phyloP scores from a whole-genome alignment of 2,113 vertebrate genomes.

The Vulpes ferrilata region DNA sequence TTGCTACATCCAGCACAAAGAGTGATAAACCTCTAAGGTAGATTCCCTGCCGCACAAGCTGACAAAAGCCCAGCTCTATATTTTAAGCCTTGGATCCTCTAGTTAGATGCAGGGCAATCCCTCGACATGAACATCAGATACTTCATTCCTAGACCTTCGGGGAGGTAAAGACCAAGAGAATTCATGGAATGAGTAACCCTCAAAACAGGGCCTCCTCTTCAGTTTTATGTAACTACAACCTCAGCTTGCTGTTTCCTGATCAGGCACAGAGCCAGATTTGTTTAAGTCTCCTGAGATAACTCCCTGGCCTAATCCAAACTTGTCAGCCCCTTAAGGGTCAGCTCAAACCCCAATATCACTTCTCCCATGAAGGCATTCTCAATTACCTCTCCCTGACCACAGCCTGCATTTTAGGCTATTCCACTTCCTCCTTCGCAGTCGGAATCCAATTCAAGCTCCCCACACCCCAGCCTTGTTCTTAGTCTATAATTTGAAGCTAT shows the following conservation, averaged over 20 bases:
- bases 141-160: not conserved
- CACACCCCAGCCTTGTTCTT: not conserved
- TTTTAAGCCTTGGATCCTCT: not conserved
- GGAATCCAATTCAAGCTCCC: conserved; percentile 1
- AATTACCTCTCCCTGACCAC: not conserved
- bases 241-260: not conserved
- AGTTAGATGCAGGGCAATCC: not conserved
- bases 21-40: not conserved
- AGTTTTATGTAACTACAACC: not conserved
- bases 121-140: not conserved
- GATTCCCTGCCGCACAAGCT: not conserved
- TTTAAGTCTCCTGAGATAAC: not conserved
- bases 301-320: not conserved
- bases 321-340: not conserved
- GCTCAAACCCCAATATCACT: not conserved
- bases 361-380: not conserved
- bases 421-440: not conserved
- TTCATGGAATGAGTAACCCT: not conserved
- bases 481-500: not conserved
- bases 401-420: not conserved
- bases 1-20: not conserved
- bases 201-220: not conserved
- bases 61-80: not conserved
- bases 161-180: not conserved
- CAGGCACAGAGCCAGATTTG: not conserved